phyloP scores from a whole-genome alignment of 2,113 vertebrate genomes.

The Eulemur macaco region DNA sequence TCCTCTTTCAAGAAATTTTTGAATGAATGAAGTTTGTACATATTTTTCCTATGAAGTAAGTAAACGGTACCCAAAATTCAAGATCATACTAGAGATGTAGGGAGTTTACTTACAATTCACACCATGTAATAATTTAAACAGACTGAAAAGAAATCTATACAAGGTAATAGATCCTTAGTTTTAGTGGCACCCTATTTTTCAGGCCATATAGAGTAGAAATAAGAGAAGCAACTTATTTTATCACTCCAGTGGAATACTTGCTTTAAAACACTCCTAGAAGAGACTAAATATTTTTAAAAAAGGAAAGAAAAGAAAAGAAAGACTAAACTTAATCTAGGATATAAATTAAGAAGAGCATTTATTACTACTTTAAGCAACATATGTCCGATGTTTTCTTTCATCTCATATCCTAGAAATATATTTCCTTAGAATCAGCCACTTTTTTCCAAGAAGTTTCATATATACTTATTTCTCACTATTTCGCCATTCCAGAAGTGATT shows the following conservation, averaged over 20 bases:
- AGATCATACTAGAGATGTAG: neutral
- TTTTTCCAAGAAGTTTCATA: neutral
- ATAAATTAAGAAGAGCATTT: slow-evolving; percentile 6
- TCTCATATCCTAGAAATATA: slow-evolving; percentile 25
- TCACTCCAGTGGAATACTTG: neutral
- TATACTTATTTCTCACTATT: neutral
- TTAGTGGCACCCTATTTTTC: neutral
- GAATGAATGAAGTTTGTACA: neutral
- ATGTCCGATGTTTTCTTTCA: slow-evolving; percentile 14
- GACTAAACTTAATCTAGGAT: neutral
- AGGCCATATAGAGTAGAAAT: neutral
- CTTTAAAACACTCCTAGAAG: slow-evolving; percentile 1
- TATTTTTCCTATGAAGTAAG: neutral
- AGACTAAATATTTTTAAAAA: neutral
- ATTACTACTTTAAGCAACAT: slow-evolving; percentile 16
- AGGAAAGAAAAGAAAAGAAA: neutral
- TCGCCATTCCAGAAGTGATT: neutral
- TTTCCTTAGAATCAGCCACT: neutral
- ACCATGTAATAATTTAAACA: neutral
- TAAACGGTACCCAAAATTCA: slow-evolving; percentile 15
- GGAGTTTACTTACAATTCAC: neutral
- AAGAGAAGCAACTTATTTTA: neutral
- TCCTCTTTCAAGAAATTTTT: neutral
- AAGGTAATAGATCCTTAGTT: neutral
- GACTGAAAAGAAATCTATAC: neutral